Evolutionary conservation across 2,797 vertebrate genomes (phyloP), one percentile per base, ranked within the genome.

Genomic region (Hipposideros larvatus): DNA sequence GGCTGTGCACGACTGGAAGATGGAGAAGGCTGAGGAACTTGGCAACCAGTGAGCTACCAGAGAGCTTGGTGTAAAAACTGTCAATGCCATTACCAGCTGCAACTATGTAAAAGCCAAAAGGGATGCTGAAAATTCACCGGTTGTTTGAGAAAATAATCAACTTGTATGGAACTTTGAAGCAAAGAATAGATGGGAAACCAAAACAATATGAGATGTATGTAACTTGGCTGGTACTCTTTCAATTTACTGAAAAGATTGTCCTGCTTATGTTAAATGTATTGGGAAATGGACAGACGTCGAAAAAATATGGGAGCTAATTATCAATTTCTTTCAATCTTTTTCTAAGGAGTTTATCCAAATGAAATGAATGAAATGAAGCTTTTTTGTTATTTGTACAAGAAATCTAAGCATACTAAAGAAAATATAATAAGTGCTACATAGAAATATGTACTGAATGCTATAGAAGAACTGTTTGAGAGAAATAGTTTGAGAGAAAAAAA

Each of bases 141-240:
- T 98, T 91, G 98, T 98, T 74, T 98, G 98, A 98, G 99, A 99
- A 98, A 99, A 98, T 98, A 99, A 98, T 98, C 99, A 99, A 97
- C 98, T 99, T 96, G 91, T 41, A 96, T 99, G 99, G 99, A 99
- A 98, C 99, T 99, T 99, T 98, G 99, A 99, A 98, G 99, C 99
- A 70, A 99, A 99, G 98, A 98, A 98, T 95, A 98, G 99, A 98
- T 99, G 99, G 99, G 99, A 99, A 98, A 99, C 99, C 94, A 99
- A 99, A 99, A 99, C 99, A 99, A 99, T 98, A 99, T 99, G 99
- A 99, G 99, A 96, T 99, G 98, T 96, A 99, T 99, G 99, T 99
- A 98, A 98, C 82, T 82, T 73, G 21, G 53, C 77, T 34, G 16
- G 13, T 10, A 14, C 46, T 53, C 74, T 79, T 92, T 87, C 7